Conservation (phyloP, 1,140 invertebrate genomes). For the Caenorhabditis remanei region DNA sequence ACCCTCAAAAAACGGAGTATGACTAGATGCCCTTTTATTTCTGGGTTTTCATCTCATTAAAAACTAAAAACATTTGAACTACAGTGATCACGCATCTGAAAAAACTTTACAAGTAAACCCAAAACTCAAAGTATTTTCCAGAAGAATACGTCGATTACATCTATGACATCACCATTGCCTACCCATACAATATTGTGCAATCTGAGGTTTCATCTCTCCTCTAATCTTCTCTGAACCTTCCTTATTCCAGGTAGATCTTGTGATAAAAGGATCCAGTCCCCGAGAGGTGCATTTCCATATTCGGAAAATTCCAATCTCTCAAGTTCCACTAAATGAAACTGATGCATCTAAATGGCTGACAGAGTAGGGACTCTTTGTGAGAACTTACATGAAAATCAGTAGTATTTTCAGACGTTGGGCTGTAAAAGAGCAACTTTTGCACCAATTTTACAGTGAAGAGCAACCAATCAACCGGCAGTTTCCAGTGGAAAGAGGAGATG, state of each 20-base stretch:
- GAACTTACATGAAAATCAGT: not conserved
- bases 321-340: slow-evolving; percentile 69
- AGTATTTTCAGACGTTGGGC: slow-evolving; percentile 69
- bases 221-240: slow-evolving; percentile 71
- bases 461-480: slow-evolving; percentile 67
- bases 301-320: slow-evolving; percentile 66
- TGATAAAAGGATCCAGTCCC: slow-evolving; percentile 71
- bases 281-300: slow-evolving; percentile 75
- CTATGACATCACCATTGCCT: slow-evolving; percentile 87
- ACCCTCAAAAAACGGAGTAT: too few species aligned
- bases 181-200: slow-evolving; percentile 84
- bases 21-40: too few species aligned
- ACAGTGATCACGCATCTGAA: not conserved
- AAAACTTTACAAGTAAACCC: slow-evolving; percentile 27
- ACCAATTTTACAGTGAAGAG: slow-evolving; percentile 71
- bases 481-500: slow-evolving; percentile 63
- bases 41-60: too few species aligned
- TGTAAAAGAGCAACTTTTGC: slow-evolving; percentile 71
- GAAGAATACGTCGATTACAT: slow-evolving; percentile 83
- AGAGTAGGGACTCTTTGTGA: slow-evolving; percentile 59
- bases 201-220: slow-evolving; percentile 81
- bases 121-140: slow-evolving; percentile 64
- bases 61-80: too few species aligned
- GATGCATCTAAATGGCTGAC: slow-evolving; percentile 72
- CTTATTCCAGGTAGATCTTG: slow-evolving; percentile 67